A percentile compares a stretch with the other conserved stretches of the same genome.
These are phyloP conservation scores for Chymomyza fuscimana DNA, from an alignment of 2,888 invertebrate species.

Conservation along the genomic window DNA sequence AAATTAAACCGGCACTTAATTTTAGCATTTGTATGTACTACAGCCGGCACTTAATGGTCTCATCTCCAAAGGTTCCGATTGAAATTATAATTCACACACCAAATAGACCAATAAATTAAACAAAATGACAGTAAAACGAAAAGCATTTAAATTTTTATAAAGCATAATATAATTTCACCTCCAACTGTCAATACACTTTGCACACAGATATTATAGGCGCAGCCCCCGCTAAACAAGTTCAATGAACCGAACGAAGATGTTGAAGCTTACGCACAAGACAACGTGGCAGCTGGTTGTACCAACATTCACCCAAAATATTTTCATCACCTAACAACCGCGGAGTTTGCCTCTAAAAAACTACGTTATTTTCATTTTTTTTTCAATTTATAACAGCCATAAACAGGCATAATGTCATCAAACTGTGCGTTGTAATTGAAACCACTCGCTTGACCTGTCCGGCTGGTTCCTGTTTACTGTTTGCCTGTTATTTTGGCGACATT, in stretches of 20 bases:
- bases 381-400: slow-evolving; percentile 44
- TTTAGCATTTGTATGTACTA: not conserved
- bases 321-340: slow-evolving; percentile 27
- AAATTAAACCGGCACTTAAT: slow-evolving; percentile 10
- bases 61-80: not conserved
- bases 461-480: slow-evolving; percentile 13
- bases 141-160: slow-evolving; percentile 9
- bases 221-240: slow-evolving; percentile 20
- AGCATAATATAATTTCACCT: not conserved
- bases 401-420: slow-evolving; percentile 62
- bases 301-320: slow-evolving; percentile 36
- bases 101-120: not conserved
- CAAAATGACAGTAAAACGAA: not conserved
- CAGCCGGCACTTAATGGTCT: not conserved
- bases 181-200: not conserved
- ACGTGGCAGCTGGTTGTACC: slow-evolving; percentile 7
- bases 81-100: not conserved
- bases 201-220: not conserved
- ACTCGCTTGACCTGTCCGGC: slow-evolving; percentile 37
- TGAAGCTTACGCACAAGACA: slow-evolving; percentile 16
- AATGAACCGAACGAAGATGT: slow-evolving; percentile 20
- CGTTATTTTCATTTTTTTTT: slow-evolving; percentile 14
- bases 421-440: slow-evolving; percentile 42
- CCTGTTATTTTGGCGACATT: slow-evolving; percentile 49
- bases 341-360: slow-evolving; percentile 28